Percentiles rank a stretch among this genome's conserved stretches.
These are phyloP conservation scores for Hypena proboscidalis DNA, from an alignment of 2,888 invertebrate species.

Conservation along the genomic window DNA sequence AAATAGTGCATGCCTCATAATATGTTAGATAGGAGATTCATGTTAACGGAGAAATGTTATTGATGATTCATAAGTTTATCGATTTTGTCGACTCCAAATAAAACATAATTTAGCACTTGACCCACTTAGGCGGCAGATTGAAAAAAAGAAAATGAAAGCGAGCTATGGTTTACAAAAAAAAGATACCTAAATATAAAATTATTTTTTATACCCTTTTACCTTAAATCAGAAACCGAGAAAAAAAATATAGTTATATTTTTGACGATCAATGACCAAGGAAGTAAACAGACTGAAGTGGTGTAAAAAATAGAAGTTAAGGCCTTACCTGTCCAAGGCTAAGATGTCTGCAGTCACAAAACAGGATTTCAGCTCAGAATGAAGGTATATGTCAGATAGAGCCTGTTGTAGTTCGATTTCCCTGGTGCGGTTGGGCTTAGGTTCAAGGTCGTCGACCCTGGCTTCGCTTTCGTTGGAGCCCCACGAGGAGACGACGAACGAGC, in stretches of 20 bases:
- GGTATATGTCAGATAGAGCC: slow-evolving; percentile 90
- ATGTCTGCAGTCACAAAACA: slow-evolving; percentile 93
- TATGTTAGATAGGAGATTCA: no score
- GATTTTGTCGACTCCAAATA: no score
- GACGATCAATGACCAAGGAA: neutral
- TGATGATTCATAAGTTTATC: no score
- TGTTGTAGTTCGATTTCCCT: slow-evolving; percentile 91
- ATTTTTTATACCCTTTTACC: no score
- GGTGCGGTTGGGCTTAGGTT: slow-evolving; percentile 89
- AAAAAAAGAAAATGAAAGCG: no score
- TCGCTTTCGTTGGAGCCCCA: slow-evolving; percentile 85
- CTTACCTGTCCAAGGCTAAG: slow-evolving; percentile 93
- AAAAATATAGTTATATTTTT: slow-evolving; percentile 1
- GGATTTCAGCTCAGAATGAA: slow-evolving; percentile 89
- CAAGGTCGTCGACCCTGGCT: slow-evolving; percentile 86
- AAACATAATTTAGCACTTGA: no score
- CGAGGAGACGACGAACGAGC: slow-evolving; percentile 91
- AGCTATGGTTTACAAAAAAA: no score
- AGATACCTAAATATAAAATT: no score
- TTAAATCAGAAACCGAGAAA: slow-evolving; percentile 6
- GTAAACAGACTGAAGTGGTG: neutral
- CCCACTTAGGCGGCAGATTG: no score
- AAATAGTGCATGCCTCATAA: no score
- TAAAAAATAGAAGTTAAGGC: slow-evolving; percentile 15
- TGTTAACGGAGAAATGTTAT: no score